Conservation (phyloP, 92 coral and sea anemone genomes). For the Pocillopora grandis region DNA sequence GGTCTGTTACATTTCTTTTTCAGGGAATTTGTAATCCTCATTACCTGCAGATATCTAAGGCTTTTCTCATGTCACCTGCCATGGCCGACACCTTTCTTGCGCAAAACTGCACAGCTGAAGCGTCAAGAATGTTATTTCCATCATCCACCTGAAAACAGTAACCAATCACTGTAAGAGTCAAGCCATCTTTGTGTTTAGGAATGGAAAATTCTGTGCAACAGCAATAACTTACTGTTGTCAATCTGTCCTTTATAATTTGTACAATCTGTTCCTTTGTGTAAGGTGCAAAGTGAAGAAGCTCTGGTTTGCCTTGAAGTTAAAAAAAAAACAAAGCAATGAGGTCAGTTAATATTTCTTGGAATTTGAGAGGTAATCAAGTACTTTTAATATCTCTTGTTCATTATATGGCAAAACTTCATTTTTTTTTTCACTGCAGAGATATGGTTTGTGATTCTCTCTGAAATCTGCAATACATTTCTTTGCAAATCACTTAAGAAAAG, state of each 20-base stretch:
- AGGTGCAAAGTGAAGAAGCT: conserved; percentile 90
- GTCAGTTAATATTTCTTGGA: neutral
- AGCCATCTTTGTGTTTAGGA: neutral
- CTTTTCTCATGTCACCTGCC: conserved; percentile 98
- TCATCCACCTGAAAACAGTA: conserved; percentile 43
- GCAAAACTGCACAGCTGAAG: conserved; percentile 97
- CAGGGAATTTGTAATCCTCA: neutral
- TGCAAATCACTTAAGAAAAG: too few relatives aligned
- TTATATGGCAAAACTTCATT: too few relatives aligned
- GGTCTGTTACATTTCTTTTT: too few relatives aligned
- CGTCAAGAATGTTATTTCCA: conserved; percentile 63
- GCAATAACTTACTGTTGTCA: conserved; percentile 64
- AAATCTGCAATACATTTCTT: too few relatives aligned
- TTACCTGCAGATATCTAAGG: conserved; percentile 95
- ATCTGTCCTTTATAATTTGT: conserved; percentile 75
- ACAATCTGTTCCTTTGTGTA: conserved; percentile 90
- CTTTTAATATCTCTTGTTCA: too few relatives aligned
- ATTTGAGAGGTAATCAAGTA: too few relatives aligned
- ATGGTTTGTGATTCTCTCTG: too few relatives aligned
- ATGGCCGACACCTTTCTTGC: conserved; percentile 96
- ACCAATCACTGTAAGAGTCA: neutral
- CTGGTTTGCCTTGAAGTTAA: conserved; percentile 75
- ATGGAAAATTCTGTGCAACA: neutral
- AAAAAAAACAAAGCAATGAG: neutral
- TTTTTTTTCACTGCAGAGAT: too few relatives aligned